Base-by-base conservation (phyloP, 2,888 invertebrate genomes). In the Dichetophora obliterata region DNA sequence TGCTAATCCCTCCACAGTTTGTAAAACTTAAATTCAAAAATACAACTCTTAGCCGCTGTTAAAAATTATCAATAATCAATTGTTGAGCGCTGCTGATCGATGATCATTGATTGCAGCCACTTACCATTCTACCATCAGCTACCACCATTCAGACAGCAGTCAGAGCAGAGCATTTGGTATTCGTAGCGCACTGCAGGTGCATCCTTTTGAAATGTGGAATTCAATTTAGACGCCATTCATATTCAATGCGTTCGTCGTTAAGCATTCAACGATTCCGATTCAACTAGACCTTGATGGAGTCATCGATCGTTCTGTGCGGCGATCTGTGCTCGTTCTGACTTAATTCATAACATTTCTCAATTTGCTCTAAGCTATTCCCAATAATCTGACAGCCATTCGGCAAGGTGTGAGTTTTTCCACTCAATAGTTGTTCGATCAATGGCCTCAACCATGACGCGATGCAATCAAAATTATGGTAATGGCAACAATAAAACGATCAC, bases 151-250 rank as follows among this genome's bases (percentile, higher is more conserved):
- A 37, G 61, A 31, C 9, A 16, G 16, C 27, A 16, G 8, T 65
- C 31, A 31, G 8, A 2, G 22, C 65, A 19, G 16, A 65, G 22
- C 22, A 19, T 54, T 54, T 16, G 22, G 54, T 24, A 54, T 52
- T 65, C 1, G n/a, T 65, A 65, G 57, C 16, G 19, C 52, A 31
- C n/a, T n/a, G 59, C 72, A 61, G 59, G 43, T 61, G 37, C 57
- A 31, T 27, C 31, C 16, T 50, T 68, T 37, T 8, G 31, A 59
- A 27, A 61, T 61, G 61, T 61, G 43, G 48, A 19, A 71, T 61
- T 72, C 59, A 72, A 72, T 61, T 72, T 68, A 59, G 48, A 48
- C 37, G 61, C 72, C 72, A 72, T 61, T 72, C 57, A 70, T 54
- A 19, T 34, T 52, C 19, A 70, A 16, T 52, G 69, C 52, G 14